Evolutionary conservation across 2,113 vertebrate species (phyloP).

Genomic region (cattle (Bos taurus)): DNA sequence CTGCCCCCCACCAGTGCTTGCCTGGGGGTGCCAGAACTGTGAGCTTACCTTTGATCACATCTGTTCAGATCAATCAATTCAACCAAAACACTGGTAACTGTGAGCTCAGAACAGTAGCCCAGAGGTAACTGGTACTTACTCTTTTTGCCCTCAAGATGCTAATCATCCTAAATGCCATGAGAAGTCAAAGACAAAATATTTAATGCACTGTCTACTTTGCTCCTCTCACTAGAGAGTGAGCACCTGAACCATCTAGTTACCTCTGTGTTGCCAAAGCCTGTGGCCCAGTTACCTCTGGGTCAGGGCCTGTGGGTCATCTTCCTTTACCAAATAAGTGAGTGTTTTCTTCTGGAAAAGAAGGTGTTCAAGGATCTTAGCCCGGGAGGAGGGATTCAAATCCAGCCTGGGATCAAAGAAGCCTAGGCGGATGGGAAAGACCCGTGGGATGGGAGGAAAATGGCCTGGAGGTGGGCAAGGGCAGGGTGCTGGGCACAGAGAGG

Average conservation of each 20-base stretch:
- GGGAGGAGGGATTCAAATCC: not conserved
- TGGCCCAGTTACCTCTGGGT: not conserved
- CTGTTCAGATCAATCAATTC: not conserved
- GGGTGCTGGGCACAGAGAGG: not conserved
- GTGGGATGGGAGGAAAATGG: not conserved
- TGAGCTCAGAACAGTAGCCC: not conserved
- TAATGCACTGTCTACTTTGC: not conserved
- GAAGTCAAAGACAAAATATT: not conserved
- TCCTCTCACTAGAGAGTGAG: not conserved
- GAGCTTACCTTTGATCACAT: not conserved
- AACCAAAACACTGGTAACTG: not conserved
- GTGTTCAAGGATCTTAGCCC: not conserved
- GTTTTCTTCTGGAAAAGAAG: not conserved
- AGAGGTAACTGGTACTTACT: not conserved
- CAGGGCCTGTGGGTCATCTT: not conserved
- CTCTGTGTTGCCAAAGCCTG: not conserved
- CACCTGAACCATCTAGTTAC: not conserved
- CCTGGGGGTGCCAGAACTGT: not conserved
- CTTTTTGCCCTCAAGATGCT: not conserved
- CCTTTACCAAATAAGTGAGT: not conserved
- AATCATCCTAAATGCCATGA: not conserved
- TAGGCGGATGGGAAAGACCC: not conserved
- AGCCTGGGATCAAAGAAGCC: not conserved
- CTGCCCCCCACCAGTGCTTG: not conserved
- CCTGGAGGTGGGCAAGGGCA: not conserved